phyloP scores from a whole-genome alignment of 53 echinoderm and acorn worm genomes.

The Apostichopus leukothele region DNA sequence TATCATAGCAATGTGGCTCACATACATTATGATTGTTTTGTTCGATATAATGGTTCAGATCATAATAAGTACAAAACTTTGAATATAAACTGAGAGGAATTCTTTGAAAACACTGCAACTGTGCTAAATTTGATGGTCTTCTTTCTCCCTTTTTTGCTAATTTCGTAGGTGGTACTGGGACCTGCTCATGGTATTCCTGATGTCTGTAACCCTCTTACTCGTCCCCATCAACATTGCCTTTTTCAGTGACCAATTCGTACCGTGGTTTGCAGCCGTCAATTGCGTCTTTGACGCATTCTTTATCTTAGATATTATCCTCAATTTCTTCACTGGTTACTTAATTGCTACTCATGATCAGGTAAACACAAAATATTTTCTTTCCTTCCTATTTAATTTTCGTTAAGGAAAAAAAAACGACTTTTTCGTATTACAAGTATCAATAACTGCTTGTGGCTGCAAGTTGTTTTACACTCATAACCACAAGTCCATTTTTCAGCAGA shows the following conservation, averaged over 20 bases:
- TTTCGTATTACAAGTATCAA: no score
- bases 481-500: no score
- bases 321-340: conserved; percentile 87
- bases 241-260: conserved; percentile 80
- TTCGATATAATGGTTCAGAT: no score
- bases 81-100: no score
- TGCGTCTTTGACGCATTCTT: conserved; percentile 88
- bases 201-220: conserved; percentile 75
- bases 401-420: no score
- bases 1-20: no score
- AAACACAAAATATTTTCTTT: neutral
- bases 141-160: neutral
- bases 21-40: no score
- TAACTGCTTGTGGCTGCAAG: no score
- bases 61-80: no score
- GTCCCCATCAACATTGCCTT: conserved; percentile 97
- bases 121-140: no score
- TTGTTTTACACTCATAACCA: no score
- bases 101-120: no score
- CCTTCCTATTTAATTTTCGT: neutral
- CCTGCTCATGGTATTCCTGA: conserved; percentile 82
- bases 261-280: conserved; percentile 75
- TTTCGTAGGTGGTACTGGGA: conserved; percentile 92
- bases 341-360: conserved; percentile 73
- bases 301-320: conserved; percentile 83